Evolutionary conservation across 2,888 invertebrate species (phyloP), one percentile per base, ranked within the genome.

Genomic region (Crioceris asparagi): DNA sequence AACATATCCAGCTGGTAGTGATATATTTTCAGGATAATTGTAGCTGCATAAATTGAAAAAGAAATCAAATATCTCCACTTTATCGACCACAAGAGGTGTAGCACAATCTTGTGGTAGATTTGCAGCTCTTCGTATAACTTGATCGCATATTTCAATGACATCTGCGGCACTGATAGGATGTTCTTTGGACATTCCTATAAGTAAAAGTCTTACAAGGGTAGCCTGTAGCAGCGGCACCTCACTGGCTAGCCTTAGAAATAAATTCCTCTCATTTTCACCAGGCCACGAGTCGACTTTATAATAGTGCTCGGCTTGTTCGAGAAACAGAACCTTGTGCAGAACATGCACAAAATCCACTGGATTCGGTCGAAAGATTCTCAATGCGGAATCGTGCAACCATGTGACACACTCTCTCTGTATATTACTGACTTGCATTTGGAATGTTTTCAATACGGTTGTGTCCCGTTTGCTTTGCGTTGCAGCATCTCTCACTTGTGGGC

Each of bases 11-110:
- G 75, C 62, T 0, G 96, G 94, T 40, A 94, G 68, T 3, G 79
- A 77, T 51, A 93, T 91, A 56, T 90, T 91, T 52, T 93, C 93
- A 0, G 93, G 93, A 58, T 92, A 86, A 56, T 83, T 83, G 66
- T 94, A 96, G 49, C 85, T 81, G 53, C 87, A 84, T 54, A 93
- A 73, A 61, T 87, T 87, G 62, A 96, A 87, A 49, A 94, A 73
- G 43, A 90, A 79, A 56, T 93, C 91, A 7, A 92, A 79, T 12
- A 94, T 75, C 54, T 93, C 88, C 36, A 80, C 66, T 59, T 87
- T 84, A 56, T 85, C 83, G 14, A 83, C 78, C 49, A 77, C 74
- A 18, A 87, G 68, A 1, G 83, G 79, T 10, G 76, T 75, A 44
- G 77, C 76, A 35, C 81, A 81, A 29, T 83, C 79, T 7, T 71